phyloP scores from a whole-genome alignment of 2,888 invertebrate species.

The Aphelenchoides bicaudatus region DNA sequence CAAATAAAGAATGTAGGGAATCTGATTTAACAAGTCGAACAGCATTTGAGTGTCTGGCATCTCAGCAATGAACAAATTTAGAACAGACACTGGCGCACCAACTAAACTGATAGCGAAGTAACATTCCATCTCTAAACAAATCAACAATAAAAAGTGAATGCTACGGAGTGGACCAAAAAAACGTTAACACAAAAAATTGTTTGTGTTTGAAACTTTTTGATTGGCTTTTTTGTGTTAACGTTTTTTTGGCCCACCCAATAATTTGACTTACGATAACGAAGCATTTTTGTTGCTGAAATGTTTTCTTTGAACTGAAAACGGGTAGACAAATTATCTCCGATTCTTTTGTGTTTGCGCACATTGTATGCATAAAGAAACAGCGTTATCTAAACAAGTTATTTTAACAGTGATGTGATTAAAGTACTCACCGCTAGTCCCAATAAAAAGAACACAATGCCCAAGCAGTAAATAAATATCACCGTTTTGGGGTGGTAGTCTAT shows the following conservation, averaged over 20 bases:
- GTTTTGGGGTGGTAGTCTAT: slow-evolving; percentile 7
- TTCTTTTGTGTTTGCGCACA: slow-evolving; percentile 6
- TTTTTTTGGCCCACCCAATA: no score
- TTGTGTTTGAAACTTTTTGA: no score
- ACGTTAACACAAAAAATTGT: background rate
- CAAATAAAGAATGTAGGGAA: slow-evolving; percentile 1
- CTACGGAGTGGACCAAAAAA: no score
- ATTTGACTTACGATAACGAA: no score
- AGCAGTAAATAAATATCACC: background rate
- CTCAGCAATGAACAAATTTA: background rate
- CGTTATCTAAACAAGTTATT: slow-evolving; percentile 1
- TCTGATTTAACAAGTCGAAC: slow-evolving; percentile 4
- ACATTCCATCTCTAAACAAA: background rate
- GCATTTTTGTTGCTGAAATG: slow-evolving; percentile 9
- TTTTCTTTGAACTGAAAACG: slow-evolving; percentile 13
- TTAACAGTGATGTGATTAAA: background rate
- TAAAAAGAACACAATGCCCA: background rate
- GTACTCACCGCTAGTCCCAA: background rate
- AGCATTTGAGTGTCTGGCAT: slow-evolving; percentile 3
- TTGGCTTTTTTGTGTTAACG: no score
- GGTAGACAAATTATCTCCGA: slow-evolving; percentile 7
- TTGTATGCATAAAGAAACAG: slow-evolving; percentile 3
- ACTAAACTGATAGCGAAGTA: slow-evolving; percentile 1
- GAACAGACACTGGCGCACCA: background rate
- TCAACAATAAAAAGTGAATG: no score